Conservation (phyloP, 2,797 vertebrate genomes). For the Falco novaeseelandiae region DNA sequence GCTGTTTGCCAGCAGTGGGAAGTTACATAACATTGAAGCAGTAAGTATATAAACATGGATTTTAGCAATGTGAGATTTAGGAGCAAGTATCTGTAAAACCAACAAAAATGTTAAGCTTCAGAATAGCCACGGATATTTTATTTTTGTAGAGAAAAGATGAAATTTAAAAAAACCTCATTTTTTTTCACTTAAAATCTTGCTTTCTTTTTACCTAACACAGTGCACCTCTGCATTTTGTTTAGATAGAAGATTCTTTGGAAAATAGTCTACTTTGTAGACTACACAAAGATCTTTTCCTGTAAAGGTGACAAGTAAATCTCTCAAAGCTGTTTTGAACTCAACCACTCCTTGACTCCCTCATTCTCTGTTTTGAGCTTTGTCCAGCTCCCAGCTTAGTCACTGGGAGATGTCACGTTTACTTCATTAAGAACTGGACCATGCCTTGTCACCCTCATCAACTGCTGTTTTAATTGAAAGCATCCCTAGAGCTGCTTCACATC, state of each 20-base stretch:
- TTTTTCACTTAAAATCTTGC: neutral
- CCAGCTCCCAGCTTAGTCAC: neutral
- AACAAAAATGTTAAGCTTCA: neutral
- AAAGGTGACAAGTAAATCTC: neutral
- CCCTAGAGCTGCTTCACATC: neutral
- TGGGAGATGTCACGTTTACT: neutral
- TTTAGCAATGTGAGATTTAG: neutral
- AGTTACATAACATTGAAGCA: neutral
- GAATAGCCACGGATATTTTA: neutral
- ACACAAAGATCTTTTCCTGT: neutral
- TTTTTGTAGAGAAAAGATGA: neutral
- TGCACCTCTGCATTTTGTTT: neutral
- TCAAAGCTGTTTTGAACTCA: neutral
- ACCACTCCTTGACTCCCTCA: neutral
- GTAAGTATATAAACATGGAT: neutral
- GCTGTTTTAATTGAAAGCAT: constrained; percentile 22
- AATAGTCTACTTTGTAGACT: neutral
- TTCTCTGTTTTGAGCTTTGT: neutral
- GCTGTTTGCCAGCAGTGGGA: neutral
- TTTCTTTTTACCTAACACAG: neutral
- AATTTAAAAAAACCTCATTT: neutral
- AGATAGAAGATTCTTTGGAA: neutral
- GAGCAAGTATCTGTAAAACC: neutral
- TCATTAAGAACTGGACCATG: neutral
- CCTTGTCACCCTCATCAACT: neutral